These are phyloP conservation scores for Nasonia longicornis DNA, from an alignment of 1,140 invertebrate species.

Conservation along the genomic window DNA sequence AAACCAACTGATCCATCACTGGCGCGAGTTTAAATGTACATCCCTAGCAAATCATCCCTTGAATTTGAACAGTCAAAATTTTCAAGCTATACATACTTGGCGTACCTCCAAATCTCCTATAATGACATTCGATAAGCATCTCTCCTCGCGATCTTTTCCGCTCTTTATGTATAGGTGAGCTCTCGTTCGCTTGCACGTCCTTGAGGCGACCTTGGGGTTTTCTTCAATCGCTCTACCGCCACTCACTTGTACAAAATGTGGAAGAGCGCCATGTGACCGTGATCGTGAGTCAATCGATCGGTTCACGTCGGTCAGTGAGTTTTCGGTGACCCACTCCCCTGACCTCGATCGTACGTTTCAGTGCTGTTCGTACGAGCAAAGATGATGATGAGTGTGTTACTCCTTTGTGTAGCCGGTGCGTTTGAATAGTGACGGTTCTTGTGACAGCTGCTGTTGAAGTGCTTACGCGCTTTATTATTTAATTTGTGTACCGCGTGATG, in stretches of 20 bases:
- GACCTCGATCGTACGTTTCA: not conserved
- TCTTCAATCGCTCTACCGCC: not conserved
- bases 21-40: no score
- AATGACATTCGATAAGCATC: not conserved
- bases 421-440: no score
- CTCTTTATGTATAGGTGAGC: slow-evolving; percentile 31
- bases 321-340: not conserved
- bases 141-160: slow-evolving; percentile 4
- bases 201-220: slow-evolving; percentile 29
- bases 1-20: no score
- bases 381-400: not conserved
- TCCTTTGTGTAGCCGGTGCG: no score
- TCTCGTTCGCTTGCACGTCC: not conserved
- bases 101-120: not conserved
- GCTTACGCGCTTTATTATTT: not conserved
- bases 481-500: not conserved
- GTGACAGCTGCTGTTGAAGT: not conserved
- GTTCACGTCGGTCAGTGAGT: not conserved
- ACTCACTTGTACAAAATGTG: slow-evolving; percentile 26
- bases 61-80: not conserved
- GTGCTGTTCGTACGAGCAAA: not conserved
- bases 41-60: not conserved
- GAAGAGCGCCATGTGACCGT: slow-evolving; percentile 15
- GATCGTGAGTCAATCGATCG: slow-evolving; percentile 40
- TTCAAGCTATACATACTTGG: not conserved